These are phyloP conservation scores for Gryllus bimaculatus DNA, from an alignment of 1,140 invertebrate genomes.

Conservation along the genomic window DNA sequence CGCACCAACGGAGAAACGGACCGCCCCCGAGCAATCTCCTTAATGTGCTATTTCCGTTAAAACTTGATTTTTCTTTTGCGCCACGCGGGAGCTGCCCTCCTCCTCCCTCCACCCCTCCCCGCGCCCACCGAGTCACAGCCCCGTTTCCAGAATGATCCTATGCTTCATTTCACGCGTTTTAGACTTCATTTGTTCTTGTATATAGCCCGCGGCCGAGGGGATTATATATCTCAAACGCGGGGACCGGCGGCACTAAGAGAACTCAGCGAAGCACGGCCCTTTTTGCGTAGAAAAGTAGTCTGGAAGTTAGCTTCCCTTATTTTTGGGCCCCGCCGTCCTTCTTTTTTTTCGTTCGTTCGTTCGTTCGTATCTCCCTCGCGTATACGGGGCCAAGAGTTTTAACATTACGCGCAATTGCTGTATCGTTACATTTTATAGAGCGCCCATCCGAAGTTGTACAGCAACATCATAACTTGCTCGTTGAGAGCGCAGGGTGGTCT, in stretches of 20 bases:
- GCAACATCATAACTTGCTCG: background rate
- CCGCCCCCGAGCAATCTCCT: background rate
- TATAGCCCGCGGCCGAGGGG: background rate
- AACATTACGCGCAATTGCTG: background rate
- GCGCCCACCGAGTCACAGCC: background rate
- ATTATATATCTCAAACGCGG: background rate
- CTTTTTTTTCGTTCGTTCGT: background rate
- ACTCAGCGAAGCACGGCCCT: background rate
- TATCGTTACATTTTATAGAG: slow-evolving; percentile 1
- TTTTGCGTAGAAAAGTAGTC: background rate
- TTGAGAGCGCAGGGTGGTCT: background rate
- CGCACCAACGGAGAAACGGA: background rate
- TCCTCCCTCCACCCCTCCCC: background rate
- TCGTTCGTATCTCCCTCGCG: no score
- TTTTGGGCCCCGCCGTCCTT: background rate
- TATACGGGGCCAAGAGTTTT: background rate
- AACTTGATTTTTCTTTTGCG: slow-evolving; percentile 1
- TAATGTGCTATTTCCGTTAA: background rate
- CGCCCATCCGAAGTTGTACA: background rate
- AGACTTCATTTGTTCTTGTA: slow-evolving; percentile 1
- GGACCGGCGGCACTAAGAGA: background rate
- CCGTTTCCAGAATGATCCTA: background rate
- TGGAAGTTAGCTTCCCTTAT: background rate
- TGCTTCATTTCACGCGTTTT: slow-evolving; percentile 1
- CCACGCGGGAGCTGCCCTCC: no score